Percentiles rank a stretch among this genome's conserved stretches.
These are phyloP conservation scores for Thripadectes ignobilis DNA, from an alignment of 2,797 vertebrate species.

Conservation along the genomic window DNA sequence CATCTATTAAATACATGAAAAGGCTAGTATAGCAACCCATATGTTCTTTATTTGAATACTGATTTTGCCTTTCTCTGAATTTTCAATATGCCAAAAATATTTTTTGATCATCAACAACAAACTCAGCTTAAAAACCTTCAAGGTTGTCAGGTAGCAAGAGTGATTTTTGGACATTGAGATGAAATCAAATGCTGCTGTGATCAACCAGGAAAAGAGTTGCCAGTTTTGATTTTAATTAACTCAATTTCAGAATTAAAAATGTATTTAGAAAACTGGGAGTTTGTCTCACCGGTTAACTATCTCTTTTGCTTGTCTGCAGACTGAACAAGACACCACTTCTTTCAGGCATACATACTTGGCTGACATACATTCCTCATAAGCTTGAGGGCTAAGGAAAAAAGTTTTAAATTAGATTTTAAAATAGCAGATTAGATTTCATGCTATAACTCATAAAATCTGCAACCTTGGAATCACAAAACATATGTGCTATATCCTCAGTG, in stretches of 20 bases:
- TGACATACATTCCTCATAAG: background rate
- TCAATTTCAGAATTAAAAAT: background rate
- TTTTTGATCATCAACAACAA: background rate
- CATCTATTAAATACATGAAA: background rate
- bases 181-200: background rate
- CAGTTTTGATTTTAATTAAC: background rate
- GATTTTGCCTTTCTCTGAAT: background rate
- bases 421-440: background rate
- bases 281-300: background rate
- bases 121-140: background rate
- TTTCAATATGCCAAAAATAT: background rate
- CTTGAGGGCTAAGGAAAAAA: background rate
- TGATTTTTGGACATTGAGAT: background rate
- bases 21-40: background rate
- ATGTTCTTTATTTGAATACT: background rate
- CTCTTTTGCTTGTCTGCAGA: background rate
- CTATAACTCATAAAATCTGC: background rate
- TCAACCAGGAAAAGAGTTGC: background rate
- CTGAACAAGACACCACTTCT: background rate
- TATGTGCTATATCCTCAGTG: background rate
- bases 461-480: background rate
- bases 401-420: background rate
- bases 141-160: background rate
- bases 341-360: background rate
- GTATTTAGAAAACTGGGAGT: background rate